Conservation (phyloP, 2,113 vertebrate species). For the Eptesicus fuscus region DNA sequence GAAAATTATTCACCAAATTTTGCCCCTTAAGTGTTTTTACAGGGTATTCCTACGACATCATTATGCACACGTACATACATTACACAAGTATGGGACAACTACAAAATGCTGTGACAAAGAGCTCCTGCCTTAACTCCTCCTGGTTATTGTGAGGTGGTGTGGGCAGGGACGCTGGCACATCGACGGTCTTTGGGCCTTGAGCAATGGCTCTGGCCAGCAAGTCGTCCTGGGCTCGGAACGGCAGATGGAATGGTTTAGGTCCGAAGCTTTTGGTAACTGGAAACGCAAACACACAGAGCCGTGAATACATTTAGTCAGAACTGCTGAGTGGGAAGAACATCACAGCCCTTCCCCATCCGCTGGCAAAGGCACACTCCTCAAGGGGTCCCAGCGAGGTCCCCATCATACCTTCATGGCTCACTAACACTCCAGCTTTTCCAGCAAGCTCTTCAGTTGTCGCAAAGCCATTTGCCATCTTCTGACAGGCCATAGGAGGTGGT, state of each 20-base stretch:
- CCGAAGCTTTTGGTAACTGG: constrained; percentile 93
- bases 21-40: neutral
- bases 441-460: constrained; percentile 93
- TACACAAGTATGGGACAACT: neutral
- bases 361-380: neutral
- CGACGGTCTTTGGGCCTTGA: constrained; percentile 91
- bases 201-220: constrained; percentile 88
- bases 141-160: constrained; percentile 98
- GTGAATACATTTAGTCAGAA: neutral
- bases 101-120: neutral
- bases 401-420: constrained; percentile 85
- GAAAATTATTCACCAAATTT: neutral
- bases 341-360: too few species aligned
- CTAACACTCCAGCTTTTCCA: constrained; percentile 89
- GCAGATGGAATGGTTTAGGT: constrained; percentile 90
- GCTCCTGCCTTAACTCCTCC: constrained; percentile 91
- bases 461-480: constrained; percentile 95
- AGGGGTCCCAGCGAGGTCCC: accelerated
- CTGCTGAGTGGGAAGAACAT: accelerated
- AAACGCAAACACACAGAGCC: constrained; percentile 58
- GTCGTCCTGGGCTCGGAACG: constrained; percentile 91
- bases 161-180: constrained; percentile 95
- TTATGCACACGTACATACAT: neutral
- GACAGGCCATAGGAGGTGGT: constrained; percentile 91
- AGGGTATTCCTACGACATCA: neutral